These are phyloP conservation scores for Leuctra nigra DNA, from an alignment of 2,888 invertebrate species.

Conservation along the genomic window DNA sequence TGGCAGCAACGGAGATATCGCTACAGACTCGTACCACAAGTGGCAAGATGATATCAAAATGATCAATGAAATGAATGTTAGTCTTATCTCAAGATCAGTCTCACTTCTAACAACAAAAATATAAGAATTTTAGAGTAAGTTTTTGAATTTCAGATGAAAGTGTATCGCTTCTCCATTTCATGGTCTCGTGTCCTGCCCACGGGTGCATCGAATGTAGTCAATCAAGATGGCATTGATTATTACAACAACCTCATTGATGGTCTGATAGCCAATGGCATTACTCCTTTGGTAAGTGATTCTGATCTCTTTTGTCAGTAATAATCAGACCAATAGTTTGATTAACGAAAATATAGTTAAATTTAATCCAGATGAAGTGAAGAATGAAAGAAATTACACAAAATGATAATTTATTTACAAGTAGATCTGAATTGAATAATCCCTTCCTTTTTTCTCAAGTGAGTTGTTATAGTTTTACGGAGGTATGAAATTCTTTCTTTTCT, in stretches of 20 bases:
- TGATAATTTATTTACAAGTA: background rate
- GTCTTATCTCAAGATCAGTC: no score
- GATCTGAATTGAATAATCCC: background rate
- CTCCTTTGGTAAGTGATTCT: slow-evolving; percentile 35
- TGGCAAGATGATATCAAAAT: slow-evolving; percentile 40
- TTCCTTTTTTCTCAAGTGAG: background rate
- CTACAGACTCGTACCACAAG: slow-evolving; percentile 41
- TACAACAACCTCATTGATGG: slow-evolving; percentile 40
- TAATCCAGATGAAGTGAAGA: no score
- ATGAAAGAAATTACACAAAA: no score
- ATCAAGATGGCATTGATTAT: slow-evolving; percentile 37
- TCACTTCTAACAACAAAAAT: no score
- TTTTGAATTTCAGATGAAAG: slow-evolving; percentile 17
- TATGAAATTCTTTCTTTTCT: no score
- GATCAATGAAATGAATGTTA: slow-evolving; percentile 36
- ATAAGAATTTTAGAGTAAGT: no score
- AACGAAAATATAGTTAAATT: no score
- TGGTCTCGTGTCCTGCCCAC: slow-evolving; percentile 43
- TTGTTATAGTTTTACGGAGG: no score
- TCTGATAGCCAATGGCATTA: slow-evolving; percentile 36
- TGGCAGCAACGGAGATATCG: slow-evolving; percentile 37
- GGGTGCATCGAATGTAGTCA: slow-evolving; percentile 30
- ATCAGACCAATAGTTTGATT: no score
- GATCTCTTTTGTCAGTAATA: no score
- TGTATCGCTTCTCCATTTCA: slow-evolving; percentile 33